A percentile compares a stretch with the other conserved stretches of the same genome.
Conservation (phyloP, 2,888 invertebrate species). For the Catocala fraxini region DNA sequence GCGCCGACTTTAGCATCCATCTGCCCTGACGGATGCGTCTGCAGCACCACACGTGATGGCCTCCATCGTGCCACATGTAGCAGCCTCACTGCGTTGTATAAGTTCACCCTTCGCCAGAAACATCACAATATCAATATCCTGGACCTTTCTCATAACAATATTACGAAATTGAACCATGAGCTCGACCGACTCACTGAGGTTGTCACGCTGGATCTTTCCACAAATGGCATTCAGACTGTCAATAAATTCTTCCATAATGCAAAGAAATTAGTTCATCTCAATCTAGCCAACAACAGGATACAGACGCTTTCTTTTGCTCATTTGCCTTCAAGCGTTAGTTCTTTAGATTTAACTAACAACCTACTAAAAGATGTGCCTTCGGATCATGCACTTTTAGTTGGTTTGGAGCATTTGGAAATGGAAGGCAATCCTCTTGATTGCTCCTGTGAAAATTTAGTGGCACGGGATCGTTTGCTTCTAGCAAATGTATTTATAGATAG, state of each 20-base stretch:
- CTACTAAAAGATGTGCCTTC: constrained; percentile 87
- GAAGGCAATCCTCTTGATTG: constrained; percentile 91
- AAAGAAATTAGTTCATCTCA: constrained; percentile 87
- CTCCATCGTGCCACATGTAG: constrained; percentile 90
- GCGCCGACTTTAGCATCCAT: constrained; percentile 68
- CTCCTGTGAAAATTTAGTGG: constrained; percentile 90
- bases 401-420: constrained; percentile 89
- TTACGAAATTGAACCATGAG: constrained; percentile 87
- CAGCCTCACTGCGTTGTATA: constrained; percentile 92
- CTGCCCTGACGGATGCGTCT: constrained; percentile 86
- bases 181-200: constrained; percentile 88
- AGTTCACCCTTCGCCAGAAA: constrained; percentile 81
- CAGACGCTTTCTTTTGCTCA: constrained; percentile 82
- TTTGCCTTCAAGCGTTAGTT: constrained; percentile 88
- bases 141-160: constrained; percentile 89
- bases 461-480: constrained; percentile 88
- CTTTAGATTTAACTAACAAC: constrained; percentile 89
- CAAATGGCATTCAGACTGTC: constrained; percentile 87
- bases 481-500: constrained; percentile 86
- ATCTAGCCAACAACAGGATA: constrained; percentile 89
- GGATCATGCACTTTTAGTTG: constrained; percentile 85
- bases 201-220: constrained; percentile 89
- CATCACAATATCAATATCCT: constrained; percentile 86
- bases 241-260: constrained; percentile 88
- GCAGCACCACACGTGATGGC: constrained; percentile 89